Base-by-base conservation (phyloP, 2,113 vertebrate species). In the Galeopterus variegatus region DNA sequence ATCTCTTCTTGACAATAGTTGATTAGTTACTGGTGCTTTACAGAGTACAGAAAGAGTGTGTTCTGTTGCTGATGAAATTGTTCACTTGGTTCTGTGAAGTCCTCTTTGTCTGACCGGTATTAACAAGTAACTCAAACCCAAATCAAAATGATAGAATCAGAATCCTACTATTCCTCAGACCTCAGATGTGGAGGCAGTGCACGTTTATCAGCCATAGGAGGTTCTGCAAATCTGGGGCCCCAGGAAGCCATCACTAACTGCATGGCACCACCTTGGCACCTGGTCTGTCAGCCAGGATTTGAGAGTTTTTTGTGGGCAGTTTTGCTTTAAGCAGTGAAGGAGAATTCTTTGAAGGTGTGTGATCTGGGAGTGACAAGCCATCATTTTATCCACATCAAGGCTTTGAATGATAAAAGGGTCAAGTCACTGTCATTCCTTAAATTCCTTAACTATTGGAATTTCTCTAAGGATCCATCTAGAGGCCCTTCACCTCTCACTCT, bases 351-450 rank as follows among this genome's bases (percentile, higher is more conserved):
- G 12, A 23, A 26, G 48, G 56, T 83, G 82, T 97, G 77, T 77
- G 88, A 50, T 67, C 62, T 41, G 17, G 50, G 79, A 50, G 21
- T 81, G 81, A 80, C 48, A 86, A 62, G 54, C 72, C 10, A n/a
- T 72, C 62, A 50, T 94, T 92, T 94, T 77, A 86, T 91, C 77
- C 86, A 45, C n/a, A 64, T 88, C 65, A 81, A 73, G 41, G 65
- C 81, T 69, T 64, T n/a, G 62, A 69, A 50, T 36, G 60, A 93
- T 88, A n/a, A 87, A 90, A 94, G 62, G 23, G 50, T 65, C 1
- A 0, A 87, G n/a, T 60, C 56, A 7, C 12, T 96, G 79, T 69
- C 62, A 11, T 82, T 97, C 54, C 82, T 93, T 88, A 73, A 56
- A 18, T 85, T 86, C 36, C 0, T 94, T 82, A 86, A 56, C 76